Percentiles rank a stretch among this genome's conserved stretches.
These are phyloP conservation scores for Psittacula echo DNA, from an alignment of 2,797 vertebrate genomes.

Conservation along the genomic window DNA sequence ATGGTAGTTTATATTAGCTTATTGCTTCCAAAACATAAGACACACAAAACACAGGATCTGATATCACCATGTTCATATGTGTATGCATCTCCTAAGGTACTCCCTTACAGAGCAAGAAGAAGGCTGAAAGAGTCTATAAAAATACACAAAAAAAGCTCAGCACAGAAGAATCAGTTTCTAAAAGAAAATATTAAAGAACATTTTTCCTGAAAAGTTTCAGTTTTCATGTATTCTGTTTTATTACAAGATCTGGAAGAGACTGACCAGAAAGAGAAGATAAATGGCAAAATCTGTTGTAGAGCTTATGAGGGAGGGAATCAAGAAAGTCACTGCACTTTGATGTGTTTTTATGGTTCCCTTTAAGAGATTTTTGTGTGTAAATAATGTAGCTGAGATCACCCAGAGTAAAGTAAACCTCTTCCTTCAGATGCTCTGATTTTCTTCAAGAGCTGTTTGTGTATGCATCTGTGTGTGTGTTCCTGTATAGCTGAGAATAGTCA, in stretches of 20 bases:
- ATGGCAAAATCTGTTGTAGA: constrained; percentile 11
- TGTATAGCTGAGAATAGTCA: background rate
- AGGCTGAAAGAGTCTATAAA: background rate
- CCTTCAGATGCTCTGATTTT: constrained; percentile 40
- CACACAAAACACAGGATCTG: background rate
- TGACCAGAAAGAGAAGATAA: constrained; percentile 1
- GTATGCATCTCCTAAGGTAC: background rate
- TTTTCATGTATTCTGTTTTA: background rate
- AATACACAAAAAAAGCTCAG: background rate
- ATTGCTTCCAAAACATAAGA: background rate
- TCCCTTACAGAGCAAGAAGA: background rate
- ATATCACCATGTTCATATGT: background rate
- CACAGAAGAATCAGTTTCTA: background rate
- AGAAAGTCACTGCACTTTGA: constrained; percentile 33
- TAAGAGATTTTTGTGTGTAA: constrained; percentile 56
- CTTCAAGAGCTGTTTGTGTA: constrained; percentile 33
- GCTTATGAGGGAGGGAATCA: background rate
- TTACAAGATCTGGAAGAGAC: background rate
- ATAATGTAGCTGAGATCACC: constrained; percentile 50
- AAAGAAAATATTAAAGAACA: background rate
- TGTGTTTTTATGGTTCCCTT: constrained; percentile 46
- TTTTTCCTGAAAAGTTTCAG: background rate
- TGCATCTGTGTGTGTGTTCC: background rate
- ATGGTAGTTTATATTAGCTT: background rate
- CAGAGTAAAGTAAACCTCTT: constrained; percentile 49